phyloP scores from a whole-genome alignment of 1,140 invertebrate genomes.

The Trypoxylus dichotomus region DNA sequence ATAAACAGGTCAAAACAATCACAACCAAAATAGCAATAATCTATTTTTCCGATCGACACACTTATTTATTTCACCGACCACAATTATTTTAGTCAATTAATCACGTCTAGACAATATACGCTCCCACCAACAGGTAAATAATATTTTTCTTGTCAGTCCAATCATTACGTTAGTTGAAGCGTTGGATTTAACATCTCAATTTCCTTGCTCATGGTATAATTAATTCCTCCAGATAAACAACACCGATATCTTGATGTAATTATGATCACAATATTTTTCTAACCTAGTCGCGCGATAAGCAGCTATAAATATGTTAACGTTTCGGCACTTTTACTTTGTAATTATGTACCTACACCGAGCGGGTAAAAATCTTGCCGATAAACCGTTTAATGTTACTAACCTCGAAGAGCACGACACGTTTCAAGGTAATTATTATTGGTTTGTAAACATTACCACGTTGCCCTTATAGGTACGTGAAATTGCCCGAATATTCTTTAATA shows the following conservation, averaged over 20 bases:
- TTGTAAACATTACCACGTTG: not conserved
- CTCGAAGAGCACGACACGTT: not conserved
- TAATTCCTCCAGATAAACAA: not conserved
- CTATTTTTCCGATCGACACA: not conserved
- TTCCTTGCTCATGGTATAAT: not conserved
- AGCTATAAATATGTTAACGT: too few species aligned
- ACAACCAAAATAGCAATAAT: not conserved
- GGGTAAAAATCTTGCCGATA: not conserved
- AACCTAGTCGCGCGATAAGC: not conserved
- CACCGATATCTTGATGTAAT: slow-evolving; percentile 8
- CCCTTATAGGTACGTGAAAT: not conserved
- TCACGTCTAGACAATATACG: not conserved
- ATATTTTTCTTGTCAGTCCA: slow-evolving; percentile 17
- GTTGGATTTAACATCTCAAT: slow-evolving; percentile 13
- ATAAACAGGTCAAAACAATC: too few species aligned
- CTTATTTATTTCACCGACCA: not conserved
- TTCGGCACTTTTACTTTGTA: slow-evolving; percentile 9
- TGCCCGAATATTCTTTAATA: not conserved
- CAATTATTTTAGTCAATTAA: not conserved
- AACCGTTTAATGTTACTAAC: not conserved
- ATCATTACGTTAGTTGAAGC: not conserved
- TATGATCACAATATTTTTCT: not conserved
- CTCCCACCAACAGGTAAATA: not conserved
- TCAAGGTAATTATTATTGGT: not conserved
- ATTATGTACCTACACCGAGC: not conserved